These are phyloP conservation scores for Eonycteris spelaea DNA, from an alignment of 2,113 vertebrate species.

Conservation along the genomic window DNA sequence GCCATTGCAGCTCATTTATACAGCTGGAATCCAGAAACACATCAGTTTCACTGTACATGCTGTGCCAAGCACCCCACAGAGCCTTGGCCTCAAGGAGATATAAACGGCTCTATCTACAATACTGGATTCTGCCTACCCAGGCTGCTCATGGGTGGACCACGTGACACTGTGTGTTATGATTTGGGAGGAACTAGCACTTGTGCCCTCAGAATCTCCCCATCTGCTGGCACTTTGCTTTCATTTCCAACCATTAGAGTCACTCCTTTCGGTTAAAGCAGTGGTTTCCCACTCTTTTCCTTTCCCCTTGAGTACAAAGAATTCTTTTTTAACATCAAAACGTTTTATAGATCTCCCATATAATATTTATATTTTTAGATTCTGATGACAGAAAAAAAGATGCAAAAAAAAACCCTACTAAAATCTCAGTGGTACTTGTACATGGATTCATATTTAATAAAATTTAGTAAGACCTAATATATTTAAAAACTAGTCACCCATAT, in stretches of 20 bases:
- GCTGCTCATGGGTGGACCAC: background rate
- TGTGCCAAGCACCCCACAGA: constrained; percentile 47
- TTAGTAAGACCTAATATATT: background rate
- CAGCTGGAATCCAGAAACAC: constrained; percentile 71
- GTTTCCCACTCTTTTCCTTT: background rate
- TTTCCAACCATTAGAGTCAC: background rate
- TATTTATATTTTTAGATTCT: constrained; percentile 42
- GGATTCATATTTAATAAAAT: background rate
- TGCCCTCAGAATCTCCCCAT: background rate
- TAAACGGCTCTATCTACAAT: background rate
- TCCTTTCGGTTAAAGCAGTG: background rate
- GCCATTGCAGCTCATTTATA: constrained; percentile 58
- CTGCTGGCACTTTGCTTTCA: background rate
- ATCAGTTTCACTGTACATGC: constrained; percentile 25
- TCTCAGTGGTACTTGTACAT: background rate
- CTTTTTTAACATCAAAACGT: constrained; percentile 25
- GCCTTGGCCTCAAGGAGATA: background rate
- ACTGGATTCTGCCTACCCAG: background rate
- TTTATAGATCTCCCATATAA: constrained; percentile 16
- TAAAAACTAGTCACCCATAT: background rate
- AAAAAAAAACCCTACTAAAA: background rate
- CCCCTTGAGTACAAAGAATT: background rate
- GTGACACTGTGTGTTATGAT: background rate
- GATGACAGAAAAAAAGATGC: background rate
- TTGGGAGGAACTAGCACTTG: background rate